Evolutionary conservation across 2,888 invertebrate species (phyloP).

Genomic region (Lordiphosa fenestrarum): DNA sequence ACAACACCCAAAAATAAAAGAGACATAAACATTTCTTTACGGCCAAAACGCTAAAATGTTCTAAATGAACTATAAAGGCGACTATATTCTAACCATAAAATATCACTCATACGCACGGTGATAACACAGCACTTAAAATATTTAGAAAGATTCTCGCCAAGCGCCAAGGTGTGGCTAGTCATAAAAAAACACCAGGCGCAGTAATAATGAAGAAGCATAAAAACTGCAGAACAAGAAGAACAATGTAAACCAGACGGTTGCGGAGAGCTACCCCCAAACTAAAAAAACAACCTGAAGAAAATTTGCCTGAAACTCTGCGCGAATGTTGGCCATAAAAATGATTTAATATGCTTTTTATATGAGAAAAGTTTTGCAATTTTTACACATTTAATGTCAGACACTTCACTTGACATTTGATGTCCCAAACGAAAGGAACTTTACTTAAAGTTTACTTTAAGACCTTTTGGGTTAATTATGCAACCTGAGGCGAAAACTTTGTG

Average conservation of each 20-base stretch:
- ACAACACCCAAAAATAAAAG: no score
- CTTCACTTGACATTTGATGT: slow-evolving; percentile 60
- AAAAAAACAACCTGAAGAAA: slow-evolving; percentile 14
- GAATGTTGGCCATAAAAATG: slow-evolving; percentile 63
- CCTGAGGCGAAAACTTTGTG: slow-evolving; percentile 25
- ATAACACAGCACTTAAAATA: slow-evolving; percentile 12
- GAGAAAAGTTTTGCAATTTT: slow-evolving; percentile 74
- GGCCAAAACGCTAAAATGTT: not conserved
- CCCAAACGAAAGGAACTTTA: slow-evolving; percentile 9
- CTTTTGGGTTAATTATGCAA: slow-evolving; percentile 31
- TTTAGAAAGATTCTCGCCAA: slow-evolving; percentile 7
- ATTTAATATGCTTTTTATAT: slow-evolving; percentile 72
- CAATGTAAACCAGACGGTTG: no score
- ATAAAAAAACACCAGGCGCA: slow-evolving; percentile 31
- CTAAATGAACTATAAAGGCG: slow-evolving; percentile 31
- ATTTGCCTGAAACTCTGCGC: slow-evolving; percentile 40
- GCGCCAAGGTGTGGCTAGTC: slow-evolving; percentile 17
- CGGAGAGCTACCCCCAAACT: no score
- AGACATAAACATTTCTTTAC: no score
- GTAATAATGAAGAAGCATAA: slow-evolving; percentile 30
- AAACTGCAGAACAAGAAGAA: slow-evolving; percentile 12
- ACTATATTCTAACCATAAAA: slow-evolving; percentile 16
- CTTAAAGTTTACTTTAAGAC: slow-evolving; percentile 40
- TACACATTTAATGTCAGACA: slow-evolving; percentile 56
- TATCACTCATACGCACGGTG: slow-evolving; percentile 38